phyloP scores from a whole-genome alignment of 2,113 vertebrate genomes.

The Genyomyrus donnyi region DNA sequence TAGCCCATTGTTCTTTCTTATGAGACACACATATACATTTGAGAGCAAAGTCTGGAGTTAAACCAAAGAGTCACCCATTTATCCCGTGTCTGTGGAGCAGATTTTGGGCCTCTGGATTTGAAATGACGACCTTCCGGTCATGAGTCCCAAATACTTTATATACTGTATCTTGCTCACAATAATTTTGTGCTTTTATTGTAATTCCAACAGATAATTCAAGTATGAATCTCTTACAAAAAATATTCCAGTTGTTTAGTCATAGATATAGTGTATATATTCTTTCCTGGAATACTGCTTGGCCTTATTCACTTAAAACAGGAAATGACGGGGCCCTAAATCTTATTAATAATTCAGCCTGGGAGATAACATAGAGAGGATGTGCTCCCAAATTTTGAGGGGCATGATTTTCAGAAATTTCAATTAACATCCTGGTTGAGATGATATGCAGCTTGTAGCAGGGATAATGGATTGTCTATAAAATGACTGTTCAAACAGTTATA shows the following conservation, averaged over 20 bases:
- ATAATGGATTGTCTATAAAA: slow-evolving; percentile 29
- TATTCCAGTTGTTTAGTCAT: background rate
- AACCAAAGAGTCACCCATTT: too few species aligned
- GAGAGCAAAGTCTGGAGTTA: too few species aligned
- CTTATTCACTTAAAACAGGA: slow-evolving; percentile 31
- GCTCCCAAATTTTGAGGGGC: slow-evolving; percentile 40
- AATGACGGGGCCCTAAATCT: slow-evolving; percentile 37
- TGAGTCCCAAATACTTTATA: background rate
- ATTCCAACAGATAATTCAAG: background rate
- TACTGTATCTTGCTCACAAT: background rate
- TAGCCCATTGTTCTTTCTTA: too few species aligned
- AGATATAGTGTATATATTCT: background rate
- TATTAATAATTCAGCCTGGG: slow-evolving; percentile 45
- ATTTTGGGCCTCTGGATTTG: background rate
- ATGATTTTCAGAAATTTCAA: slow-evolving; percentile 35
- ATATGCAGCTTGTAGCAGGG: slow-evolving; percentile 18
- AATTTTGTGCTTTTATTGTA: background rate
- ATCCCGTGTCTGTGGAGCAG: background rate
- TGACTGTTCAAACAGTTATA: slow-evolving; percentile 28
- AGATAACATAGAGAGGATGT: slow-evolving; percentile 17
- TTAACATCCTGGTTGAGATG: slow-evolving; percentile 36
- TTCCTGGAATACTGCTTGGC: slow-evolving; percentile 21
- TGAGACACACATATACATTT: too few species aligned
- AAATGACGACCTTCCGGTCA: background rate
- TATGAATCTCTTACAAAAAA: background rate